Percentiles rank a stretch among this genome's conserved stretches.
Conservation (phyloP, 2,888 invertebrate genomes). For the Druceiella hillmani region DNA sequence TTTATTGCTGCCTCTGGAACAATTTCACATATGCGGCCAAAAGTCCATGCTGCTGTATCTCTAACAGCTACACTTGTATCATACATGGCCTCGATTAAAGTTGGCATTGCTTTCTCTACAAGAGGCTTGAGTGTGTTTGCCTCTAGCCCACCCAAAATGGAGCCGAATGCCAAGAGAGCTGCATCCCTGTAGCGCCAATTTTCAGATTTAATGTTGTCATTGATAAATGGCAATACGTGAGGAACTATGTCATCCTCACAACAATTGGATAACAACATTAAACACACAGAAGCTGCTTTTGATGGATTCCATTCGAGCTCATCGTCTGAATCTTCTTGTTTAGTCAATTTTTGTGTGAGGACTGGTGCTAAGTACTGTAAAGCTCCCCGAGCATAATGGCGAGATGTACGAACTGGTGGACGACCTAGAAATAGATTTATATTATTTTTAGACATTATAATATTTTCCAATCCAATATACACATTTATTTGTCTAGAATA, state of each 20-base stretch:
- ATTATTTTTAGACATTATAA: too few relatives aligned
- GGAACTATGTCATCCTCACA: conserved; percentile 97
- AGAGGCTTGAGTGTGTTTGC: conserved; percentile 81
- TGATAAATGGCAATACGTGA: conserved; percentile 93
- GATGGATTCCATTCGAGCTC: conserved; percentile 99
- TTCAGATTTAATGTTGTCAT: conserved; percentile 85
- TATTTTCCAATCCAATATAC: too few relatives aligned
- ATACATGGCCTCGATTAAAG: conserved; percentile 90
- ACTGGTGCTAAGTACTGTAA: conserved; percentile 92
- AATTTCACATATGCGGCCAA: conserved; percentile 96
- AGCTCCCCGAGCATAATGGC: conserved; percentile 98
- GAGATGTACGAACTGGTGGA: conserved; percentile 87
- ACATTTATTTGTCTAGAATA: too few relatives aligned
- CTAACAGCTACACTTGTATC: conserved; percentile 91
- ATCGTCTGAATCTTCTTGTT: conserved; percentile 96
- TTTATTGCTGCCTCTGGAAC: conserved; percentile 93
- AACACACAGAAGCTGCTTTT: conserved; percentile 97
- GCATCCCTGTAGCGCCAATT: conserved; percentile 95
- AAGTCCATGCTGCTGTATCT: conserved; percentile 98
- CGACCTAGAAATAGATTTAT: conserved; percentile 52
- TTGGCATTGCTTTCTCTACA: conserved; percentile 96
- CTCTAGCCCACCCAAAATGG: conserved; percentile 89
- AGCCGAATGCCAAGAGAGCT: conserved; percentile 97
- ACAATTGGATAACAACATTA: conserved; percentile 95
- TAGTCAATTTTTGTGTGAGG: conserved; percentile 87